These are phyloP conservation scores for Cacoxenus indagator DNA, from an alignment of 2,888 invertebrate genomes.

Conservation along the genomic window DNA sequence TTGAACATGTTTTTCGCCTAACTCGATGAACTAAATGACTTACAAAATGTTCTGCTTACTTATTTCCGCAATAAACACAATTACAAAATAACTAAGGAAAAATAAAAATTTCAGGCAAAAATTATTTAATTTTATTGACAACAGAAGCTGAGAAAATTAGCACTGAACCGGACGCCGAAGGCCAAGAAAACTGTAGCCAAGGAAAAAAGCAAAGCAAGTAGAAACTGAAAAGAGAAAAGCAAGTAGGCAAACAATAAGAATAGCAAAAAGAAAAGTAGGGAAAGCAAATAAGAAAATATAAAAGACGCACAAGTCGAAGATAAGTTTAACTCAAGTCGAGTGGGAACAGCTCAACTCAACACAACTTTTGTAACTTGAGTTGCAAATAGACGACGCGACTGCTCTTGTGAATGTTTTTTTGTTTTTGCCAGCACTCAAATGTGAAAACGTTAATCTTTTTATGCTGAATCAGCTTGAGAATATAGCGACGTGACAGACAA, in stretches of 20 bases:
- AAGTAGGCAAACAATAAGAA: no score
- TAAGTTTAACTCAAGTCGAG: background rate
- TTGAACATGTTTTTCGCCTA: no score
- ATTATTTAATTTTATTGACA: conserved; percentile 58
- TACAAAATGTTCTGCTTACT: no score
- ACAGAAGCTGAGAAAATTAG: conserved; percentile 37
- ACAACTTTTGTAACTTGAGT: conserved; percentile 26
- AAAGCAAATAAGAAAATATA: no score
- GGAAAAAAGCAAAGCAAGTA: conserved; percentile 2
- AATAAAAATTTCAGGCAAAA: conserved; percentile 56
- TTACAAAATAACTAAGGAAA: conserved; percentile 10
- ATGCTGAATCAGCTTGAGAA: conserved; percentile 55
- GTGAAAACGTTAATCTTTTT: conserved; percentile 59
- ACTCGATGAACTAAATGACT: background rate
- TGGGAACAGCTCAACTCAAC: background rate
- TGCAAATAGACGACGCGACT: background rate
- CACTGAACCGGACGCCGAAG: conserved; percentile 6
- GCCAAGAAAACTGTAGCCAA: conserved; percentile 16
- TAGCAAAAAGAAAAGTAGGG: no score
- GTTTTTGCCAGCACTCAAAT: conserved; percentile 38
- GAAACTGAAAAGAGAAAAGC: background rate
- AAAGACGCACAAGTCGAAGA: background rate
- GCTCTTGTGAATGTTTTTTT: conserved; percentile 21
- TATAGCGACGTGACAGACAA: background rate
- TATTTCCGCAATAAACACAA: background rate